Base-by-base conservation (phyloP, 2,113 vertebrate genomes). In the Himantopus leucocephalus region DNA sequence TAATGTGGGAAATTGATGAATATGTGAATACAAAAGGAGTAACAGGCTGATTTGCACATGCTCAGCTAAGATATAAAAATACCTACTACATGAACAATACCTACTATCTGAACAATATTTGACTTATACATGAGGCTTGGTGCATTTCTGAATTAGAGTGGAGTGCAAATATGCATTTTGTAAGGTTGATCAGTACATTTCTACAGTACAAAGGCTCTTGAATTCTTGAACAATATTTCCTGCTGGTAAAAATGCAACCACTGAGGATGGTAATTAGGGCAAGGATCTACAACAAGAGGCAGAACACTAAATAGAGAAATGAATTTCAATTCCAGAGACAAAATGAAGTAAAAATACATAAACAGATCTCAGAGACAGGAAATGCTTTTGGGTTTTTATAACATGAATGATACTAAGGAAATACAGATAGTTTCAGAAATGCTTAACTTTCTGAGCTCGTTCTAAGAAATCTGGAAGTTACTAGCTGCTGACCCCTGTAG, bases 391-490 rank as follows among this genome's bases (percentile, higher is more conserved):
- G 1, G 1, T 24, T 75, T 68, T 41, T 10, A 19, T 43, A 60
- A 34, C 4, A 58, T 30, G 2, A 34, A 62, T 76, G 12, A 19
- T 45, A 70, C 5, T 15, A 48, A 35, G 9, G 17, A 89, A 81
- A 60, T 15, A 35, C 5, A 71, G 7, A 39, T 59, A 32, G 10
- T 62, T 66, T 88, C 34, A 68, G 29, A 50, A 88, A 82, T 58
- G 0, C 20, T 66, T 8, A 24, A 3, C 6, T 50, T 77, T 45
- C 47, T 89, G 19, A 60, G 14, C 14, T 75, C 0, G 0, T 59
- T 81, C 24, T 39, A 34, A 70, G 14, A 52, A 81, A 59, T 85
- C 3, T 45, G 58, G 5, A 34, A 72, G 45, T 45, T 79, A 20
- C 26, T n/a, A 39, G 9, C 6, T 60, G 12, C 7, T 79, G 24